Base-by-base conservation (phyloP, 2,113 vertebrate species). In the Caranx ignobilis region DNA sequence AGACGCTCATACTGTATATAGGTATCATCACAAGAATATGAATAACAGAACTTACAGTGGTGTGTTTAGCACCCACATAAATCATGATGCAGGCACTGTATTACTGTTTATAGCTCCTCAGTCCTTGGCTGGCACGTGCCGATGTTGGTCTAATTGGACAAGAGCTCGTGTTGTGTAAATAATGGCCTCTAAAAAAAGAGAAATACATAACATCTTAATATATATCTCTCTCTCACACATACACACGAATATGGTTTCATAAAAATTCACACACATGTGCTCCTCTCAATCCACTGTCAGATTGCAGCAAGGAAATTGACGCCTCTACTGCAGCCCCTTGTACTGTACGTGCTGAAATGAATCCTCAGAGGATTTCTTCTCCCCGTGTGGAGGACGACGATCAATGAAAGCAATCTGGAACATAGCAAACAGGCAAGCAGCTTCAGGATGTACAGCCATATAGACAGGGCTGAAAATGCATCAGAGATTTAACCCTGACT, bases 341-440 rank as follows among this genome's bases (percentile, higher is more conserved):
- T 68, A 9, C 50, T 59, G 43, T 68, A 9, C 50, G 19, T 80
- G 87, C 68, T 80, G 67, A 90, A 89, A 91, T 83, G 47, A 90
- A 93, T 92, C 75, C 83, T 88, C 71, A 2, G 72, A 79, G 82
- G 76, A 84, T 79, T 89, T 78, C 64, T 85, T 85, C 65, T 77
- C 43, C 66, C 71, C 1, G 65, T 68, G 79, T 57, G 72, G 71
- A 86, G 18, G 3, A 64, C 75, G 47, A 6, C 39, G 69, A 94
- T 95, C 93, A 87, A 93, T 95, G 87, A 87, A 93, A 93, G 91
- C 86, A 91, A 94, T 94, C 91, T 91, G 83, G 75, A 79, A 72
- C 80, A 78, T 84, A 61, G 81, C 90, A 90, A 94, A 94, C 87
- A 90, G 83, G 76, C 79, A 39, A 70, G 71, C 70, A 37, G 69